Evolutionary conservation across 2,113 vertebrate genomes (phyloP), one percentile per base, ranked within the genome.

Genomic region (Neogobius melanostomus): DNA sequence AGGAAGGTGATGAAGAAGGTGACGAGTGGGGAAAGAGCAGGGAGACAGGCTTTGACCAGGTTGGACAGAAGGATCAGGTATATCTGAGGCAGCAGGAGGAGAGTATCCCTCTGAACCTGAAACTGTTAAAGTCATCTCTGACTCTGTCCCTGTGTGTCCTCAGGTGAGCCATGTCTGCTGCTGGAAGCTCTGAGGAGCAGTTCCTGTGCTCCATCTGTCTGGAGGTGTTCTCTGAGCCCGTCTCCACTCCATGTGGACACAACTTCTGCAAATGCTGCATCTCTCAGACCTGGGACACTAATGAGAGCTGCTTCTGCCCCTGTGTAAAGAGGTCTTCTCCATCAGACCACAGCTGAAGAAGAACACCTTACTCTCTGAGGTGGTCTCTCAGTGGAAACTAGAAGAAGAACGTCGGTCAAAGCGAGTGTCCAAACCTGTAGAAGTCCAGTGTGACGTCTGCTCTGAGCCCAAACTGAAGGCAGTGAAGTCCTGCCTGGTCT

Each of bases 221-320:
- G 64, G 64, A 73, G 50, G 54, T 73, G 15, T 67, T 73, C 54
- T 59, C 36, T 28, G 47, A 73, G 45, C 71, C 71, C 2, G 71
- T 73, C 28, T 36, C 28, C 28, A 36, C 28, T 36, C 28, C 28
- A 36, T 36, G 28, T 36, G 28, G 28, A 36, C 52, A 60, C 0
- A 53, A 66, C 28, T 64, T 74, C 71, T 79, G 72, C 46, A 71
- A 71, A n/a, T 15, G 1, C 49, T 79, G 72, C 72, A 75, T 79
- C 57, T 63, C 3, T n/a, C 0, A 6, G 6, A 6, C 62, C 46
- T 71, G 77, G 77, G 2, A 42, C 0, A 21, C 3, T 3, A 51
- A 2, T 6, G 2, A 4, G 4, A 4, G 46, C 28, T 21, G 11
- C 17, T 17, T n/a, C 17, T 81, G 79, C 46, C 79, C 1, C 14